Conservation (phyloP, 1,140 invertebrate species). For the Sitodiplosis mosellana region DNA sequence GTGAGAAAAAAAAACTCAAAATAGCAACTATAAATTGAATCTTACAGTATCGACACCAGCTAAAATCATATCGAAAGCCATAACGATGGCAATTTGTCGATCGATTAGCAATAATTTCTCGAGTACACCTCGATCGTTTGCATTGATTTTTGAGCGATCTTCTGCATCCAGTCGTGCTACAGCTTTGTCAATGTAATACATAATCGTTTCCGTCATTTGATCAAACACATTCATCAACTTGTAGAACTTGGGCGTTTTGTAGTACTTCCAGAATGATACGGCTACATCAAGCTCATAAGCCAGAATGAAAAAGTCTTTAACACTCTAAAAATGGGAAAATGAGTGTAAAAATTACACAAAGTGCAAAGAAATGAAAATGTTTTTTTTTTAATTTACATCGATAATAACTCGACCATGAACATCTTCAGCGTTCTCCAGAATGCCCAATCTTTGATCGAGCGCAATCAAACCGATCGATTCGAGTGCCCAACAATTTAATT, state of each 20-base stretch:
- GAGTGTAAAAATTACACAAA: neutral
- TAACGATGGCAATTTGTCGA: slow-evolving; percentile 24
- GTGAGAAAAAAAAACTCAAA: too few species aligned
- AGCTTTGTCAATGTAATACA: slow-evolving; percentile 12
- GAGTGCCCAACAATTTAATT: slow-evolving; percentile 47
- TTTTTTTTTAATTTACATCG: neutral
- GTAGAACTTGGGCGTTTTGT: slow-evolving; percentile 33
- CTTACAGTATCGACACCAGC: slow-evolving; percentile 23
- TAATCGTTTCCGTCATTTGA: slow-evolving; percentile 9
- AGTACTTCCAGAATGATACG: slow-evolving; percentile 39
- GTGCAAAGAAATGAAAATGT: slow-evolving; percentile 32
- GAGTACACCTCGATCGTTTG: slow-evolving; percentile 17
- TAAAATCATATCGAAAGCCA: slow-evolving; percentile 25
- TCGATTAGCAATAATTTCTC: slow-evolving; percentile 27
- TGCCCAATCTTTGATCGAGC: slow-evolving; percentile 25
- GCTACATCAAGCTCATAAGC: slow-evolving; percentile 37
- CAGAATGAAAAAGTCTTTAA: slow-evolving; percentile 37
- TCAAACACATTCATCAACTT: slow-evolving; percentile 28
- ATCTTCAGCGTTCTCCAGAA: slow-evolving; percentile 2
- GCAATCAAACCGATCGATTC: slow-evolving; percentile 50
- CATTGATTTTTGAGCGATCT: slow-evolving; percentile 7
- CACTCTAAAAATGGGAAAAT: slow-evolving; percentile 27
- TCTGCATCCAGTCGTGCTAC: slow-evolving; percentile 12
- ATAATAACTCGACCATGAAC: neutral
- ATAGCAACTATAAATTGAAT: neutral